phyloP scores from a whole-genome alignment of 2,888 invertebrate genomes.

The Pherbina coryleti region DNA sequence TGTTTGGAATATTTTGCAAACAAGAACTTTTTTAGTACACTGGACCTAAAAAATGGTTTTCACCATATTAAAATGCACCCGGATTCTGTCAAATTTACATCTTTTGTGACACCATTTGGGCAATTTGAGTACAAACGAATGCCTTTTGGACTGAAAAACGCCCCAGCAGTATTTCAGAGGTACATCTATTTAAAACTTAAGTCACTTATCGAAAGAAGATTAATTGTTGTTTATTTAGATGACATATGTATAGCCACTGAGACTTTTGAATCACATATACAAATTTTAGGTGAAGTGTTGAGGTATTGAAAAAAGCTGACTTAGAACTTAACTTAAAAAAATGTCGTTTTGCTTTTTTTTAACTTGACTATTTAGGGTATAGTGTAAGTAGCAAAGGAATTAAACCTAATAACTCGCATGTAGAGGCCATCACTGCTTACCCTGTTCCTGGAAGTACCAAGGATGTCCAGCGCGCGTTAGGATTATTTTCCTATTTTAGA shows the following conservation, averaged over 20 bases:
- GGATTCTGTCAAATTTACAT: constrained; percentile 48
- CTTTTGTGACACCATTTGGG: constrained; percentile 51
- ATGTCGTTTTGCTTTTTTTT: background rate
- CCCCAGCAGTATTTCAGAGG: constrained; percentile 45
- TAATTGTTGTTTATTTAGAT: constrained; percentile 34
- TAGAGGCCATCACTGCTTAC: constrained; percentile 21
- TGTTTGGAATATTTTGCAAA: background rate
- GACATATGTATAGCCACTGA: constrained; percentile 23
- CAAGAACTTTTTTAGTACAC: background rate
- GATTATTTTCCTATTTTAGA: constrained; percentile 30
- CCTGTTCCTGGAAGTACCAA: constrained; percentile 6
- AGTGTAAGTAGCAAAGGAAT: no score
- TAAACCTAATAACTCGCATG: no score
- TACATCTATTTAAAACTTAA: constrained; percentile 34
- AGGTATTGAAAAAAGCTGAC: constrained; percentile 10
- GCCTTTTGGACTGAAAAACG: constrained; percentile 41
- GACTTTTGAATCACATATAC: constrained; percentile 12
- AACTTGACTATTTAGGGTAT: no score
- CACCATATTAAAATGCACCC: constrained; percentile 33
- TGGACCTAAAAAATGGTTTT: background rate
- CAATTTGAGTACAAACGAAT: constrained; percentile 46
- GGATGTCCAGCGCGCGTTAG: constrained; percentile 14
- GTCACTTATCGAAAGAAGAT: constrained; percentile 7
- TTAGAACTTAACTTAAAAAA: constrained; percentile 27
- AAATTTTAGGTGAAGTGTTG: constrained; percentile 1